Evolutionary conservation across 2,888 invertebrate species (phyloP).

Genomic region (Eupelmus urozonus): DNA sequence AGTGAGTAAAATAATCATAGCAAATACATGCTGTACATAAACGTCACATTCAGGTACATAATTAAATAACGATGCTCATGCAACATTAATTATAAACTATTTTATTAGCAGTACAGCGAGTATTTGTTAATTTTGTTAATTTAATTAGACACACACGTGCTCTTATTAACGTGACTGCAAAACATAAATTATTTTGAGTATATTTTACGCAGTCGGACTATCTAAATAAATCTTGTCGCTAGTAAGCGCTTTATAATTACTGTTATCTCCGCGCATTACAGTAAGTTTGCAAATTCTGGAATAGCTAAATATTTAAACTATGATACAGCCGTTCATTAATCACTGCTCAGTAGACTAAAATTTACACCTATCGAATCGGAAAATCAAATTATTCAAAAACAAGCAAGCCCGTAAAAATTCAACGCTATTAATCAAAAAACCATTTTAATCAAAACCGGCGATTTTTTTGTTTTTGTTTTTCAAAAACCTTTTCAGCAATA

Average conservation of each 20-base stretch:
- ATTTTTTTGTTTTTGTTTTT: no score
- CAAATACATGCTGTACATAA: no score
- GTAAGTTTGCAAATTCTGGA: not conserved
- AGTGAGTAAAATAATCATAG: no score
- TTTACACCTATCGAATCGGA: no score
- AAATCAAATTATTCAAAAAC: no score
- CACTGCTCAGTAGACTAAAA: no score
- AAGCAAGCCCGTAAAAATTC: no score
- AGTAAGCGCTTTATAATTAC: conserved; percentile 37
- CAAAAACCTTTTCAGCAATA: no score
- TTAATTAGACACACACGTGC: conserved; percentile 30
- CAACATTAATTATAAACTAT: conserved; percentile 5
- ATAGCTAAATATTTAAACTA: conserved; percentile 18
- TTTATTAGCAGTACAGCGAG: not conserved
- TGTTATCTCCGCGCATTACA: conserved; percentile 23
- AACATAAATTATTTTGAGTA: conserved; percentile 19
- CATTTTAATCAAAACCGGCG: no score
- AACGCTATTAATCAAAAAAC: no score
- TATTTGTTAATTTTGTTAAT: conserved; percentile 9
- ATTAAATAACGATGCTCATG: not conserved
- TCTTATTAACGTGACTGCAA: not conserved
- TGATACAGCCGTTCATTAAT: no score
- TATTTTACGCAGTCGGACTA: conserved; percentile 16
- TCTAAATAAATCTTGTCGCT: conserved; percentile 40
- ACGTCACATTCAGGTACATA: no score